Evolutionary conservation across 2,888 invertebrate genomes (phyloP), one percentile per base, ranked within the genome.

Genomic region (Nemurella pictetii): DNA sequence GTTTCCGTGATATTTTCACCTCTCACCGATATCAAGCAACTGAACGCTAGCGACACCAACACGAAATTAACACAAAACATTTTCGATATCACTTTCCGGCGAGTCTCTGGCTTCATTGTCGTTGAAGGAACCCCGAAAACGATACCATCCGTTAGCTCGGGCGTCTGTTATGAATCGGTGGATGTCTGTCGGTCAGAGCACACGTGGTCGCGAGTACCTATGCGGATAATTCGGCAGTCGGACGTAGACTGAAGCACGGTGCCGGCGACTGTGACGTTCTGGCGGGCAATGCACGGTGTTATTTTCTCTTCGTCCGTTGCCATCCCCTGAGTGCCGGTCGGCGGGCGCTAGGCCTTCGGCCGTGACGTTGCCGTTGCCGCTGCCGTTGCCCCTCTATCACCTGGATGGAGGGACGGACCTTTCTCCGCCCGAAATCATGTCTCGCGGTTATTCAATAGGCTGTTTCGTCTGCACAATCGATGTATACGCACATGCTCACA

Each of bases 251-350:
- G 78, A 78, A 4, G 27, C 29, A 20, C 29, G 78, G 15, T 75
- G 9, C 20, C n/a, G n/a, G n/a, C n/a, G n/a, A n/a, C n/a, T n/a
- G n/a, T n/a, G n/a, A n/a, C n/a, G n/a, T n/a, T n/a, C n/a, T n/a
- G n/a, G n/a, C n/a, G n/a, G n/a, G n/a, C n/a, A n/a, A 55, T 20
- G 1, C 12, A 55, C 55, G 55, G 12, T 20, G 55, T 7, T 1
- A 55, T 55, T 78, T 78, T 78, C 78, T 30, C 78, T 78, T 78
- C 55, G 55, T 4, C 55, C 20, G 55, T 29, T 27, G 78, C 78
- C 78, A 78, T 29, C 78, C 78, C 78, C 78, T 27, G 28, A 15
- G 15, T 4, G 12, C 55, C 15, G 55, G 20, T 7, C 78, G 29
- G 25, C 28, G 5, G 74, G 4, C 20, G 74, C 7, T 20, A 26